Evolutionary conservation across 2,113 vertebrate species (phyloP).

Genomic region (Heliornis fulica): DNA sequence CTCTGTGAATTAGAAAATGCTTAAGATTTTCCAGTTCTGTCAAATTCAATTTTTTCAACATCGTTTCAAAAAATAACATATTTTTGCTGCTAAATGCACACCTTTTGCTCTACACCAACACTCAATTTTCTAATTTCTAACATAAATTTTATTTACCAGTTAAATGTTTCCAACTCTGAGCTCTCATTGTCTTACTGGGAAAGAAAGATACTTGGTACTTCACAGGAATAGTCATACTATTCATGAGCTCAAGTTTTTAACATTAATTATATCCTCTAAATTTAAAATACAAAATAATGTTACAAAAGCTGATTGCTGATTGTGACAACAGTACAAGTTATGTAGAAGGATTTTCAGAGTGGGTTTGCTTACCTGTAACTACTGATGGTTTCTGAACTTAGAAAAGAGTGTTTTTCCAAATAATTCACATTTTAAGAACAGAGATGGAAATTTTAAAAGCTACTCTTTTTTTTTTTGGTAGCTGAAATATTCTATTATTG

Average conservation of each 20-base stretch:
- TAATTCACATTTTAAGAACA: background rate
- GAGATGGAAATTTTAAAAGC: background rate
- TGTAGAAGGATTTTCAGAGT: background rate
- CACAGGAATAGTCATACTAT: background rate
- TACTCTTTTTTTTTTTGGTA: background rate
- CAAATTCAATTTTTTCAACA: background rate
- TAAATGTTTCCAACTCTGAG: background rate
- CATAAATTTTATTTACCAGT: background rate
- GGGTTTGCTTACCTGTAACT: background rate
- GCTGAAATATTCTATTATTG: background rate
- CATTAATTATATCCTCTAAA: background rate
- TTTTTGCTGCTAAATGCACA: background rate
- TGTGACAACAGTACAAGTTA: background rate
- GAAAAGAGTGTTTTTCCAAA: background rate
- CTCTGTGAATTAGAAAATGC: background rate
- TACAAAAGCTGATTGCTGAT: background rate
- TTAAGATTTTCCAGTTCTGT: background rate
- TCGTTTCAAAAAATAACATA: background rate
- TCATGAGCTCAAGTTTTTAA: background rate
- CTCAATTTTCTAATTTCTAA: background rate
- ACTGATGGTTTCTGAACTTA: background rate
- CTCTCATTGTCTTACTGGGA: background rate
- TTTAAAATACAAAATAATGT: background rate
- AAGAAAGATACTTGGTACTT: background rate
- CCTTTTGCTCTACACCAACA: background rate